Evolutionary conservation across 2,113 vertebrate genomes (phyloP), one percentile per base, ranked within the genome.

Genomic region (Apus apus): DNA sequence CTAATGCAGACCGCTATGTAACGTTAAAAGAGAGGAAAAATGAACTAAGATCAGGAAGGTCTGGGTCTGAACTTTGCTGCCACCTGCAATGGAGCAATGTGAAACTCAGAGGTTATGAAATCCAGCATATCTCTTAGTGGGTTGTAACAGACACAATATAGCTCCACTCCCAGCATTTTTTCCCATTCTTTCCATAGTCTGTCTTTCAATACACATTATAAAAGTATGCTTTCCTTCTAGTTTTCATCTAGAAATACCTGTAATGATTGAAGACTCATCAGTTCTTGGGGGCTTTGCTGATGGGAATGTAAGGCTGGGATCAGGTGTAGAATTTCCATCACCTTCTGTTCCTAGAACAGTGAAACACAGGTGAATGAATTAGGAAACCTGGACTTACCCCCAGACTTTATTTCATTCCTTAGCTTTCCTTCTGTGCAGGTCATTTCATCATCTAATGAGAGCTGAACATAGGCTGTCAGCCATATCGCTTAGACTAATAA

Each of bases 21-120:
- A 38, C 25, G 46, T 81, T 48, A 84, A 60, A 56, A 56, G 68
- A 83, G 54, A 89, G 91, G 51, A 92, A 84, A 86, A 67, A 62
- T 11, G 26, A 71, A 66, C 56, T 81, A 26, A 72, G 88, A 90
- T 70, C 51, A 48, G 38, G 38, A 67, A 87, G 32, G 23, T 76
- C 60, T 86, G 26, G 26, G 14, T 78, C 53, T 74, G 73, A 87
- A 64, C 65, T 91, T 67, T 92, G 70, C 80, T 85, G 48, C 57
- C 34, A 60, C 45, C 65, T 92, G 43, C 32, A 71, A 93, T 74
- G 46, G n/a, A 81, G 34, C 36, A 6, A 14, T 51, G 34, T 71
- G 61, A 85, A 81, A 58, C 87, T 89, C 73, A 78, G 51, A 67
- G 73, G 61, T 92, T 71, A 64, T 45, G 57, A 93, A 90, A 86